Percentiles rank a stretch among this genome's conserved stretches.
Evolutionary conservation across 2,797 vertebrate species (phyloP).

Genomic region (Spondyliosoma cantharus): DNA sequence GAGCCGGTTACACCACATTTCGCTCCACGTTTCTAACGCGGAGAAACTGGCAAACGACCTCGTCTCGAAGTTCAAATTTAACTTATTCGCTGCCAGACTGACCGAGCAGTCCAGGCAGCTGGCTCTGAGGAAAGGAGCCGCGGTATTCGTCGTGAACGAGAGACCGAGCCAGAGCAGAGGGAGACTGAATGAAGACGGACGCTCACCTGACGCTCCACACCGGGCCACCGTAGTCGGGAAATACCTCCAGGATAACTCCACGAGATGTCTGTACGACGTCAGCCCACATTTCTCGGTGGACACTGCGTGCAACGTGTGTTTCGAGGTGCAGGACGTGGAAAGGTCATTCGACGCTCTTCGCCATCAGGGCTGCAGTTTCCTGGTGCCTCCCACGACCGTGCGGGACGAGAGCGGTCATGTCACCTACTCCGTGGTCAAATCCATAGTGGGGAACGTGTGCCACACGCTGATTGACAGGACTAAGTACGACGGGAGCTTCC

Average conservation of each 20-base stretch:
- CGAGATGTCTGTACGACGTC: slow-evolving; percentile 84
- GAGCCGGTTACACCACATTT: slow-evolving; percentile 89
- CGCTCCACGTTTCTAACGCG: slow-evolving; percentile 87
- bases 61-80: slow-evolving; percentile 86
- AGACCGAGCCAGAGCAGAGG: slow-evolving; percentile 16
- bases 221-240: slow-evolving; percentile 3
- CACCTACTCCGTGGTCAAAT: slow-evolving; percentile 87
- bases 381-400: slow-evolving; percentile 86
- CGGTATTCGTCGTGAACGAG: slow-evolving; percentile 90
- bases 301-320: slow-evolving; percentile 92
- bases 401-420: slow-evolving; percentile 82
- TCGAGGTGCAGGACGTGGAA: slow-evolving; percentile 88
- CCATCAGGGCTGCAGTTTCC: slow-evolving; percentile 84
- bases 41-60: slow-evolving; percentile 85
- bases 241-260: not conserved
- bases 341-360: slow-evolving; percentile 81
- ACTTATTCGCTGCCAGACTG: slow-evolving; percentile 84
- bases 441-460: slow-evolving; percentile 89
- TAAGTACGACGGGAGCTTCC: slow-evolving; percentile 85
- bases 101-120: slow-evolving; percentile 84
- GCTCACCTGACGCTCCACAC: not conserved
- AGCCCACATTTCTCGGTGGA: slow-evolving; percentile 76
- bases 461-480: slow-evolving; percentile 91
- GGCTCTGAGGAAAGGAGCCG: slow-evolving; percentile 86
- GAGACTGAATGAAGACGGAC: slow-evolving; percentile 37